Base-by-base conservation (phyloP, 2,113 vertebrate genomes). In the Okapia johnstoni region DNA sequence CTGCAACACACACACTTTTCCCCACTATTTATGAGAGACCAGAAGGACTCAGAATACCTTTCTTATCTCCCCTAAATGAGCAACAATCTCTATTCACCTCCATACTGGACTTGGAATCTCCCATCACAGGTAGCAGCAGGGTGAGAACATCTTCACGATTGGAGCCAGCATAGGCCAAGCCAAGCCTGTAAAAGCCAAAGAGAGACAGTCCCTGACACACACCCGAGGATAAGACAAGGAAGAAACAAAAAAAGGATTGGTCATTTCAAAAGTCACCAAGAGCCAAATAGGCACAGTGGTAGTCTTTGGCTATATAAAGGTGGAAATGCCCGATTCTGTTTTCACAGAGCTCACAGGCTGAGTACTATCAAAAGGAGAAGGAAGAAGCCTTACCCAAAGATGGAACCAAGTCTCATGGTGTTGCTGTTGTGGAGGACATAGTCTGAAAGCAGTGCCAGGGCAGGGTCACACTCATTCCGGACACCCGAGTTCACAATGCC, bases 371-470 rank as follows among this genome's bases (percentile, higher is more conserved):
- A 0, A 0, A 66, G 19, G 58, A 79, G n/a, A 23, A 52, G 40
- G 5, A 17, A 91, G 30, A 21, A 85, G 14, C n/a, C 98, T 99
- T 98, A 99, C 99, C 99, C 99, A 98, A 99, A 99, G 98, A 99
- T 99, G 98, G 99, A 99, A 43, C 99, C 99, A 66, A 99, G 99
- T 98, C 99, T 99, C 99, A 99, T 99, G 90, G 99, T 99, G 93
- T 99, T 99, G 98, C 99, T 99, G 98, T 99, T 99, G 98, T 99
- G 99, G 10, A 99, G 99, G 85, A 99, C 99, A 0, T 99, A 99
- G 98, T 99, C 99, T 0, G 99, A 99, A 3, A 99, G 99, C 60
- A 99, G 99, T 1, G 99, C 99, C 48, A 99, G 98, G 73, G 99
- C 99, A 2, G 99, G 99, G 95, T 99, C 99, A 93, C 99, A 99